phyloP scores from a whole-genome alignment of 1,140 invertebrate species.

The Heliconius himera region DNA sequence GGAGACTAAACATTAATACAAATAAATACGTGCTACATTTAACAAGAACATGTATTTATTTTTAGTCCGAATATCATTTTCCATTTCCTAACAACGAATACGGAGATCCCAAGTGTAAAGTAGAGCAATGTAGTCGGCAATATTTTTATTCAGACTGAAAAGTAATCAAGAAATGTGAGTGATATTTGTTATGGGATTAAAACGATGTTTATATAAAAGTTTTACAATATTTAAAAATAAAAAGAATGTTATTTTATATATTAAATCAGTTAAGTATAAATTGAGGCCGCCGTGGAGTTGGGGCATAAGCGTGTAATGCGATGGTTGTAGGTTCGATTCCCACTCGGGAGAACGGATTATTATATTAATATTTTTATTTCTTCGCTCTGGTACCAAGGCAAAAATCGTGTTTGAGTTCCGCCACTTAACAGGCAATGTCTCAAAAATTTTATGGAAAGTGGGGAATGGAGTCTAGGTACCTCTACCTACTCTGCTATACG shows the following conservation, averaged over 20 bases:
- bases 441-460: no score
- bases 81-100: slow-evolving; percentile 4
- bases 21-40: not conserved
- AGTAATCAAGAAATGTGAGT: slow-evolving; percentile 15
- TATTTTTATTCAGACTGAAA: slow-evolving; percentile 5
- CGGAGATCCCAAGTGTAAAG: slow-evolving; percentile 17
- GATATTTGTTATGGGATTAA: slow-evolving; percentile 2
- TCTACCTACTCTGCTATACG: no score
- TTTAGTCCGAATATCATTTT: not conserved
- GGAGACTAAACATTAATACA: no score
- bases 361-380: no score
- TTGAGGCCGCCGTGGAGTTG: no score
- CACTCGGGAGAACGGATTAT: no score
- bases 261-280: not conserved
- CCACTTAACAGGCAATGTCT: no score
- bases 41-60: not conserved
- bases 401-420: no score
- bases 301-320: no score
- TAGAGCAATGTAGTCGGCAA: not conserved
- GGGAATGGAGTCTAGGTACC: no score
- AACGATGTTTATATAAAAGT: not conserved
- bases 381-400: no score
- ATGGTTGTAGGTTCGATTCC: no score
- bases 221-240: not conserved
- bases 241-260: not conserved